Evolutionary conservation across 2,113 vertebrate genomes (phyloP).

Genomic region (Pygoscelis antarcticus): DNA sequence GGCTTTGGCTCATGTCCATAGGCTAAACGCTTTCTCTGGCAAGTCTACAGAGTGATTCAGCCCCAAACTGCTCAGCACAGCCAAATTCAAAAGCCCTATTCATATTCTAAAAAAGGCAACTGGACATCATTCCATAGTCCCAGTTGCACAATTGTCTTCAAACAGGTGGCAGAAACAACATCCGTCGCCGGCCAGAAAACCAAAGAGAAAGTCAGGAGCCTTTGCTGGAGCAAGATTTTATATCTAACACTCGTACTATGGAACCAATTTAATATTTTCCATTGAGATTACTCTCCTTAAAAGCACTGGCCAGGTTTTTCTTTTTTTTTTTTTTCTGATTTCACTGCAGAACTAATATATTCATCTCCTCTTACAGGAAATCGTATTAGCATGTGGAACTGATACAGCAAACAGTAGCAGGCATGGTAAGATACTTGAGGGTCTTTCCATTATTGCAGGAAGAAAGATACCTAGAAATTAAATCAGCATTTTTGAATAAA

Average conservation of each 20-base stretch:
- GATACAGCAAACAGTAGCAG: background rate
- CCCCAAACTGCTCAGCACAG: conserved; percentile 24
- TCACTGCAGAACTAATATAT: background rate
- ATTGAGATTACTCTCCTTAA: background rate
- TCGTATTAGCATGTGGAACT: background rate
- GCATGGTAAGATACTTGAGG: background rate
- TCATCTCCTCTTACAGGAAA: conserved; percentile 3
- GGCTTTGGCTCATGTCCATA: conserved; percentile 37
- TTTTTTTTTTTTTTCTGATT: background rate
- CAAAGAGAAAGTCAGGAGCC: background rate
- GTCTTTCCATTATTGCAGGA: background rate
- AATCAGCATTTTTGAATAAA: background rate
- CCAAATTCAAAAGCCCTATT: conserved; percentile 59
- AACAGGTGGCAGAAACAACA: conserved; percentile 53
- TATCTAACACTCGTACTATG: background rate
- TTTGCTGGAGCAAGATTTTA: background rate
- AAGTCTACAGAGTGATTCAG: conserved; percentile 47
- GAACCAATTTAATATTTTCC: background rate
- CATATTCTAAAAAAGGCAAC: conserved; percentile 56
- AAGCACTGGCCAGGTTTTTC: background rate
- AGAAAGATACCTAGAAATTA: background rate
- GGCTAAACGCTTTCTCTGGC: conserved; percentile 39
- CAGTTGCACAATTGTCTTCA: conserved; percentile 57
- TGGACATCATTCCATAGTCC: conserved; percentile 32
- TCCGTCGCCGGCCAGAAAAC: background rate